Conservation (phyloP, 2,113 vertebrate species). For the Vireo altiloquus region DNA sequence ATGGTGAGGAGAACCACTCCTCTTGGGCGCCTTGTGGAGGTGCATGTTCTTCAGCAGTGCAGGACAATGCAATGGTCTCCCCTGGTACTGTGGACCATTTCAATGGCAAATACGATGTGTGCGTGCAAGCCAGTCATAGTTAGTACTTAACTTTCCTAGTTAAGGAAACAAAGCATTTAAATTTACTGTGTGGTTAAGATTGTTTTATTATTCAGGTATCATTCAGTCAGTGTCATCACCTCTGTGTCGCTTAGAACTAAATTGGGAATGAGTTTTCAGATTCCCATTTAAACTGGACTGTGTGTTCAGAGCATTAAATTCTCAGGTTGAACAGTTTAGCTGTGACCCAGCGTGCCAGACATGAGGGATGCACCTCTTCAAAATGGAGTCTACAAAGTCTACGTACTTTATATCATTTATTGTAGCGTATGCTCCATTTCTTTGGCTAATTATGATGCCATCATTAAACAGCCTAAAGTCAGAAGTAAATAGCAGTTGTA, state of each 20-base stretch:
- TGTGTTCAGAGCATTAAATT: not conserved
- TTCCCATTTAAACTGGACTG: not conserved
- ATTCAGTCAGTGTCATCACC: not conserved
- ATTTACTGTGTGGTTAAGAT: not conserved
- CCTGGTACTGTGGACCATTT: not conserved
- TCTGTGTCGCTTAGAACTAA: not conserved
- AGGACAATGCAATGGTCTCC: too few relatives aligned
- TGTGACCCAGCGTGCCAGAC: not conserved
- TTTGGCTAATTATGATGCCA: not conserved
- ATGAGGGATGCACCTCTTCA: not conserved
- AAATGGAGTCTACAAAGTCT: not conserved
- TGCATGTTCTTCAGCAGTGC: fast-evolving
- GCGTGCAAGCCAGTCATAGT: not conserved
- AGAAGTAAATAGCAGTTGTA: not conserved
- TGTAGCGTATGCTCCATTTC: not conserved
- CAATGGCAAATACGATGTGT: not conserved
- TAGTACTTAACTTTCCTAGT: not conserved
- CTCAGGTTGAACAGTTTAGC: not conserved
- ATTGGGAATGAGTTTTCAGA: not conserved
- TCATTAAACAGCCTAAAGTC: not conserved
- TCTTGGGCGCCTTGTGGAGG: not conserved
- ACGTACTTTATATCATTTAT: fast-evolving
- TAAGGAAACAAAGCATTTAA: not conserved
- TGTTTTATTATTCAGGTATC: not conserved
- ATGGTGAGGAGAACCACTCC: not conserved